These are phyloP conservation scores for Conger conger DNA, from an alignment of 2,113 vertebrate species.

Conservation along the genomic window DNA sequence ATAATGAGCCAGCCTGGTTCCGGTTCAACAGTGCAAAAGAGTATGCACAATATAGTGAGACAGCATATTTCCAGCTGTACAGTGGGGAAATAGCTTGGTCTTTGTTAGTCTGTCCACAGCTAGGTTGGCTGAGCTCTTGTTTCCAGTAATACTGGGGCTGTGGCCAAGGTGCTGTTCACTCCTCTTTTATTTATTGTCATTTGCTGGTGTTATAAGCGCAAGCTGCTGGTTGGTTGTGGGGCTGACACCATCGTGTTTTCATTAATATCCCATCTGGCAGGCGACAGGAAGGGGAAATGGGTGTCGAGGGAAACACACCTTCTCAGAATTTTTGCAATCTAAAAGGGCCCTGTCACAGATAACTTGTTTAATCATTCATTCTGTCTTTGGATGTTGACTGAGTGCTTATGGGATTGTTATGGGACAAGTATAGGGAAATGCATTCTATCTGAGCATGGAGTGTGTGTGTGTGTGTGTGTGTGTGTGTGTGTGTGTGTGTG, in stretches of 20 bases:
- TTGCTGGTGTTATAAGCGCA: constrained; percentile 49
- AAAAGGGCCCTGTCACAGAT: neutral
- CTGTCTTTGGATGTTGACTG: neutral
- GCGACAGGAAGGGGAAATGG: neutral
- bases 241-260: constrained; percentile 61
- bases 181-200: constrained; percentile 65
- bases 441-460: neutral
- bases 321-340: neutral
- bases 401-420: neutral
- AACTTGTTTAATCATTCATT: neutral
- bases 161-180: constrained; percentile 53
- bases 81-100: constrained; percentile 20
- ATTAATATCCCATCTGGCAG: constrained; percentile 49
- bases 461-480: neutral
- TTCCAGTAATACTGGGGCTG: constrained; percentile 60
- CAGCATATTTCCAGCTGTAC: neutral
- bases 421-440: neutral
- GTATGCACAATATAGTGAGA: neutral
- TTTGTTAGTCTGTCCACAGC: constrained; percentile 29
- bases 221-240: constrained; percentile 49
- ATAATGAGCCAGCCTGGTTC: neutral
- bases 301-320: neutral
- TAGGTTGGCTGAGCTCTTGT: constrained; percentile 11
- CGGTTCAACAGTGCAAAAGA: neutral
- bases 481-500: neutral